Conservation (phyloP, 1,140 invertebrate species). For the Drosophila punjabiensis region DNA sequence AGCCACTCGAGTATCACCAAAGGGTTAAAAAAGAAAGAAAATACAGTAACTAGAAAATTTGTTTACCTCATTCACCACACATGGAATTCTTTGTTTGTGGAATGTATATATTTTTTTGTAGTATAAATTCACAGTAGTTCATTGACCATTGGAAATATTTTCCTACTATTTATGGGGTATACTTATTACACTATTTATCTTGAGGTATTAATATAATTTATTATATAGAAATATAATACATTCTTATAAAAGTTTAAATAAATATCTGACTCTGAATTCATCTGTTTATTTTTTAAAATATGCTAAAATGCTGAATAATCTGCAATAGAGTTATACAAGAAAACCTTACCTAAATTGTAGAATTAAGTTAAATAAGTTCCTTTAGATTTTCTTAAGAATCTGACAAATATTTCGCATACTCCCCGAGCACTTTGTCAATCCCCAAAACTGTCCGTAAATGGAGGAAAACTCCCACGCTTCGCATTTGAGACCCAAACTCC, state of each 20-base stretch:
- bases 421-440: constrained; percentile 1
- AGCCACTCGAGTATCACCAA: constrained; percentile 59
- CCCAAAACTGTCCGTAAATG: constrained; percentile 6
- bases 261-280: no score
- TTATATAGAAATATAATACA: neutral
- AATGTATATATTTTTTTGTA: neutral
- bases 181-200: no score
- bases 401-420: constrained; percentile 3
- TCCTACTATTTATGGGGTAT: neutral
- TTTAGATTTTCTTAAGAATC: neutral
- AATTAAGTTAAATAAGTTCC: neutral
- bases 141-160: neutral
- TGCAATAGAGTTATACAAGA: neutral
- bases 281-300: no score
- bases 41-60: constrained; percentile 41
- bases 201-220: neutral
- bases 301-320: no score
- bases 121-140: neutral
- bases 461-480: neutral
- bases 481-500: neutral
- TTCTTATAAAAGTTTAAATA: no score
- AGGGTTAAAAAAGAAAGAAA: constrained; percentile 21
- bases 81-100: neutral
- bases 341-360: neutral
- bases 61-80: neutral